Base-by-base conservation (phyloP, 2,113 vertebrate genomes). In the Rousettus leschenaultii region DNA sequence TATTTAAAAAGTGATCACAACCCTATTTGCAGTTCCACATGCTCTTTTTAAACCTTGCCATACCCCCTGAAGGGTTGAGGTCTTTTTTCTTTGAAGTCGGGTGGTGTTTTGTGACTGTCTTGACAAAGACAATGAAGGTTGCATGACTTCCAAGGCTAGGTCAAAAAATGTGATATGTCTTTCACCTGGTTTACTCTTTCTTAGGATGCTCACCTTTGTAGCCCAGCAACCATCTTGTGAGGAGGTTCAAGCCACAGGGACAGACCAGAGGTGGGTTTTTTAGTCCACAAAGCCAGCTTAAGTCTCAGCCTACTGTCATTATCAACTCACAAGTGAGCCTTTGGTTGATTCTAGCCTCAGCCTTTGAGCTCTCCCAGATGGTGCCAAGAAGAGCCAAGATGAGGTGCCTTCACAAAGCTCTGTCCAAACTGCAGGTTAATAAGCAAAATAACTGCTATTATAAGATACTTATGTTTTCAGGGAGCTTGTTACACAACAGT, bases 1-100 rank as follows among this genome's bases (percentile, higher is more conserved):
- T 77, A 43, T 85, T 94, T 95, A n/a, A 66, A 89, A 92, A 89
- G 55, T 45, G 43, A 59, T 78, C 40, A 74, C 48, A 92, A 22
- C 4, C 7, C 11, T 40, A 45, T 48, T 96, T 89, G 33, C 28
- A 40, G 21, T 61, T 94, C 22, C 18, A 16, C 33, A 12, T 65
- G 21, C 16, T 89, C 63, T 89, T 48, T 26, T 18, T 53, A 79
- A 93, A 53, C 5, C 38, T 65, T 43, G n/a, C 21, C 43, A 88
- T 14, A 33, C 2, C 1, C 45, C 18, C 21, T 74, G 7, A 59
- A 73, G 45, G 9, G 1, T 5, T 87, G 53, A 83, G 28, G 10
- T 65, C 18, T 84, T 95, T 61, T 40, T 28, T 83, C 7, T 40
- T 93, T 84, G 74, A 83, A 94, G 61, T 78, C 43, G 59, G 21